Evolutionary conservation across 92 coral and sea anemone genomes (phyloP).

Genomic region (Virgularia gustaviana): DNA sequence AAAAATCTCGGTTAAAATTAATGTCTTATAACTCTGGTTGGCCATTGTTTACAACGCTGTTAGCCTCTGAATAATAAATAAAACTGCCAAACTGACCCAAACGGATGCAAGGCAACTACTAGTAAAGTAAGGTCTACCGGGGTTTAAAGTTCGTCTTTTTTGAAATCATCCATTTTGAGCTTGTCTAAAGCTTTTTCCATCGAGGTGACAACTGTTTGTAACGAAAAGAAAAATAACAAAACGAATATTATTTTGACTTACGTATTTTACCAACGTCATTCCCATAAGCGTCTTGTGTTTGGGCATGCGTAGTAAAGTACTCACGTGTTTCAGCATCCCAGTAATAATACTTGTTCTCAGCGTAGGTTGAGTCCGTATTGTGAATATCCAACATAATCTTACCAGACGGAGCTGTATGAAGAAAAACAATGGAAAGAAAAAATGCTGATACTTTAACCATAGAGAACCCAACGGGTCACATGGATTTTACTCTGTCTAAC

Average conservation of each 20-base stretch:
- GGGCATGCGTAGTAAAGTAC: not conserved
- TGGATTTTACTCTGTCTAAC: too few relatives aligned
- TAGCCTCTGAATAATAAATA: not conserved
- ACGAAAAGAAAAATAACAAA: constrained; percentile 4
- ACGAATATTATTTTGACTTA: not conserved
- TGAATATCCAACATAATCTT: constrained; percentile 69
- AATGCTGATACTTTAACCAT: too few relatives aligned
- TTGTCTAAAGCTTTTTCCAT: constrained; percentile 78
- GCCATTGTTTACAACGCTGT: too few relatives aligned
- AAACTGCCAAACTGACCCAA: not conserved
- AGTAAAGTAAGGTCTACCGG: not conserved
- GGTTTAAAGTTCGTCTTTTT: constrained; percentile 71
- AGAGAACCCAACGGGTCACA: too few relatives aligned
- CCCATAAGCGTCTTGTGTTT: too few relatives aligned
- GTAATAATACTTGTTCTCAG: constrained; percentile 86
- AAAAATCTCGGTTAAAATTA: too few relatives aligned
- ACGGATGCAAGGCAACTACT: not conserved
- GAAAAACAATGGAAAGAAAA: too few relatives aligned
- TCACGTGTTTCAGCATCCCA: constrained; percentile 77
- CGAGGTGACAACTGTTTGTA: constrained; percentile 79
- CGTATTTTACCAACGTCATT: too few relatives aligned
- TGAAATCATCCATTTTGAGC: constrained; percentile 62
- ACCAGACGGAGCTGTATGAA: constrained; percentile 82
- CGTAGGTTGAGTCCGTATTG: constrained; percentile 68
- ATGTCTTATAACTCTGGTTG: too few relatives aligned